Evolutionary conservation across 2,888 invertebrate species (phyloP), one percentile per base, ranked within the genome.

Genomic region (Dasypolia templi): DNA sequence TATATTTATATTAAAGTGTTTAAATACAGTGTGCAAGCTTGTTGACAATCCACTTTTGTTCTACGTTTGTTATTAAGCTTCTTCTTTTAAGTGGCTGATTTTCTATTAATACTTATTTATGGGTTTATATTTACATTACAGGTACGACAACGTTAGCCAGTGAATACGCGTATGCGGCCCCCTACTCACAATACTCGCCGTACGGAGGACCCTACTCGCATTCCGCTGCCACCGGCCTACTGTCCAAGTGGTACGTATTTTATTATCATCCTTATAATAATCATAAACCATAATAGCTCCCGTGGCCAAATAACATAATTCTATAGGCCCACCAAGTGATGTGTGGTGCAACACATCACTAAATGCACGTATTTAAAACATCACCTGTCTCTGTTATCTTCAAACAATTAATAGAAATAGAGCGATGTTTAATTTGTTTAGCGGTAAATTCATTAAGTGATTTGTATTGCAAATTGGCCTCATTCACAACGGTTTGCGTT

Each of bases 141-240:
- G 96, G 96, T 85, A 95, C 95, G 79, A 95, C 95, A 73, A 95
- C 95, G 2, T 85, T 96, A 81, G 95, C 96, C 17, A 96, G 96
- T 86, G 96, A 98, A 91, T 98, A 98, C 93, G 97, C 98, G 75
- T 96, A 96, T 84, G 97, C 98, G 77, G 97, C 98, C 22, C 97
- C 97, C 9, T 97, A 97, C 92, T 94, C 96, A 2, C 96, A 96
- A 80, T 96, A 96, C 89, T 96, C 96, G 17, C 96, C 96, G 11
- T 96, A 96, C 87, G 95, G 95, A 4, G 95, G 92, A 0, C 95
- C 96, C 5, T 96, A 96, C 91, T 95, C 97, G 66, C 96, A 96
- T 86, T 95, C 96, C 12, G 95, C 97, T 12, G 95, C 96, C 81
- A 96, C 97, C 73, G 97, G 97, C 67, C 91, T 97, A 84, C 95